These are phyloP conservation scores for Colossoma macropomum DNA, from an alignment of 2,113 vertebrate species.

Conservation along the genomic window DNA sequence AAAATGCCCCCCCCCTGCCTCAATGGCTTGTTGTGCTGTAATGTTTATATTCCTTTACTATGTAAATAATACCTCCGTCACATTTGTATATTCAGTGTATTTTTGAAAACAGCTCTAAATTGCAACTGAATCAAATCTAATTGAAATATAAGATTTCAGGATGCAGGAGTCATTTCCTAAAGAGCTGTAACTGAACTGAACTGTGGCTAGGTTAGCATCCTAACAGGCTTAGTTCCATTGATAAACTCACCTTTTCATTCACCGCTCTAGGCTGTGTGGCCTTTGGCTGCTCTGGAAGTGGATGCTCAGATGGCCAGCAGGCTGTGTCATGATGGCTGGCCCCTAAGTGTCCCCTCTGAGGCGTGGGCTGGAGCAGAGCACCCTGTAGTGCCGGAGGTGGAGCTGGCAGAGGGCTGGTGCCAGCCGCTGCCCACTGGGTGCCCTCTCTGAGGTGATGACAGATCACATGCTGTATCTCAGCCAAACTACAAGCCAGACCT, in stretches of 20 bases:
- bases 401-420: constrained; percentile 9
- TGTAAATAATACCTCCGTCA: too few species aligned
- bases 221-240: background rate
- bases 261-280: background rate
- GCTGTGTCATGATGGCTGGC: constrained; percentile 28
- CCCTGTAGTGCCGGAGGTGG: background rate
- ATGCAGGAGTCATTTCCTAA: too few species aligned
- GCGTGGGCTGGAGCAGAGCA: background rate
- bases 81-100: too few species aligned
- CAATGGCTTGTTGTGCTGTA: too few species aligned
- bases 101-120: background rate
- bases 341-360: background rate
- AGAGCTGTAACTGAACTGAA: too few species aligned
- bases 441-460: constrained; percentile 34
- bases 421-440: background rate
- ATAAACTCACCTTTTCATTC: background rate
- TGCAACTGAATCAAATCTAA: too few species aligned
- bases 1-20: too few species aligned
- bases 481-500: background rate
- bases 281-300: background rate
- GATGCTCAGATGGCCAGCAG: background rate
- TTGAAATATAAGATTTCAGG: too few species aligned
- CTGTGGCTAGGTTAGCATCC: too few species aligned
- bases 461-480: constrained; percentile 1
- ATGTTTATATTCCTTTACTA: too few species aligned